phyloP scores from a whole-genome alignment of 2,888 invertebrate species.

The Clusia tigrina region DNA sequence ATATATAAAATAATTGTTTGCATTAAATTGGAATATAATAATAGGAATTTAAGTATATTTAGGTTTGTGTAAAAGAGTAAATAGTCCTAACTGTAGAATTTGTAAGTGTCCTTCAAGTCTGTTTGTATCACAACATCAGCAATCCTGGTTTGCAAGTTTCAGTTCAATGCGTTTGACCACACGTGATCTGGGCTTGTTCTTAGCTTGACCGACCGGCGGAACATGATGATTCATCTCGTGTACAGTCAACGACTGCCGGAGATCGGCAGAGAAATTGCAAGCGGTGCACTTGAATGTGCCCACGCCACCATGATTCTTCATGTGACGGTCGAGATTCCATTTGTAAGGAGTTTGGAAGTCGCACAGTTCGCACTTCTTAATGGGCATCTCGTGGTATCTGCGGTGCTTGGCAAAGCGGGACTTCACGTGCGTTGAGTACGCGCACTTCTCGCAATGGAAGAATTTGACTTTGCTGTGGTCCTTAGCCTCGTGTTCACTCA shows the following conservation, averaged over 20 bases:
- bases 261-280: conserved; percentile 90
- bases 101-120: too few relatives aligned
- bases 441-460: conserved; percentile 88
- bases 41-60: too few relatives aligned
- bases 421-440: conserved; percentile 89
- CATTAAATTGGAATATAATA: too few relatives aligned
- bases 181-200: conserved; percentile 68
- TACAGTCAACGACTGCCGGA: conserved; percentile 89
- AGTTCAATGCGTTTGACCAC: too few relatives aligned
- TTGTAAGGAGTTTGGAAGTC: conserved; percentile 92
- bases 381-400: conserved; percentile 92
- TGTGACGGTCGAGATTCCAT: conserved; percentile 93
- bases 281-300: conserved; percentile 87
- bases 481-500: conserved; percentile 76
- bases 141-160: too few relatives aligned
- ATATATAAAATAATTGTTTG: too few relatives aligned
- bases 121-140: too few relatives aligned
- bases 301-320: conserved; percentile 87
- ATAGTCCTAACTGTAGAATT: too few relatives aligned
- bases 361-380: conserved; percentile 93
- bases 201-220: conserved; percentile 76
- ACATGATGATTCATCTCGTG: conserved; percentile 92
- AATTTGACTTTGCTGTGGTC: conserved; percentile 79
- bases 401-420: conserved; percentile 91
- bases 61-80: too few relatives aligned